Percentiles rank a stretch among this genome's conserved stretches.
phyloP scores from a whole-genome alignment of 2,113 vertebrate genomes.

The Dipodomys ordii region DNA sequence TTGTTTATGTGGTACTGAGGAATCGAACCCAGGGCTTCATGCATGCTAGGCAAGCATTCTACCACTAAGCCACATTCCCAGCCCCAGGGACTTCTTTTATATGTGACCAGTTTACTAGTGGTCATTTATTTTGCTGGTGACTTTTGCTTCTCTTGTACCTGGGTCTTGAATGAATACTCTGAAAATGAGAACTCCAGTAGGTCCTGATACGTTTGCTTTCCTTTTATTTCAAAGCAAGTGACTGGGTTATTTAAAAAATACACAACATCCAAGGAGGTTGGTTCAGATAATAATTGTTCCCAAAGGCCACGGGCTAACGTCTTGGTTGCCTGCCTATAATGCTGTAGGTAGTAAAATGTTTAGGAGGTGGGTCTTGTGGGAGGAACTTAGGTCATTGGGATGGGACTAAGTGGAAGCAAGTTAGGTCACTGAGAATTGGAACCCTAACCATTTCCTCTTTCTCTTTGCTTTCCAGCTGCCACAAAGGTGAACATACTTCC shows the following conservation, averaged over 20 bases:
- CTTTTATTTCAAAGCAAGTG: too few species aligned
- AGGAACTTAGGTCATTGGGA: too few species aligned
- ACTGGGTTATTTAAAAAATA: too few species aligned
- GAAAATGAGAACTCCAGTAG: neutral
- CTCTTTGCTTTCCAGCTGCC: neutral
- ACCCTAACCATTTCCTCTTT: too few species aligned
- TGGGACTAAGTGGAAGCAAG: neutral
- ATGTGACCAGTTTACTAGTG: neutral
- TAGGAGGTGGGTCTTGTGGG: too few species aligned
- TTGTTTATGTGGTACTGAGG: too few species aligned
- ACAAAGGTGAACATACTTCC: neutral
- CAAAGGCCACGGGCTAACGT: neutral
- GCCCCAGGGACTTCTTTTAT: neutral
- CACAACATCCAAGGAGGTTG: too few species aligned
- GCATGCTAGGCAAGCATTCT: too few species aligned
- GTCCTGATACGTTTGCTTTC: too few species aligned
- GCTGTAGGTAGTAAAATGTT: neutral
- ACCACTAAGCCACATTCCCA: too few species aligned
- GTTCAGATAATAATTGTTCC: too few species aligned
- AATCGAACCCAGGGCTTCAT: too few species aligned
- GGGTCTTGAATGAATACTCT: neutral
- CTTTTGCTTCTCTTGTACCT: slow-evolving; percentile 17
- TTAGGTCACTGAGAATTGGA: neutral
- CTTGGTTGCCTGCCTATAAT: neutral
- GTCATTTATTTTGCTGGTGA: neutral